Evolutionary conservation across 2,888 invertebrate genomes (phyloP), one percentile per base, ranked within the genome.

Genomic region (Eledone cirrhosa): DNA sequence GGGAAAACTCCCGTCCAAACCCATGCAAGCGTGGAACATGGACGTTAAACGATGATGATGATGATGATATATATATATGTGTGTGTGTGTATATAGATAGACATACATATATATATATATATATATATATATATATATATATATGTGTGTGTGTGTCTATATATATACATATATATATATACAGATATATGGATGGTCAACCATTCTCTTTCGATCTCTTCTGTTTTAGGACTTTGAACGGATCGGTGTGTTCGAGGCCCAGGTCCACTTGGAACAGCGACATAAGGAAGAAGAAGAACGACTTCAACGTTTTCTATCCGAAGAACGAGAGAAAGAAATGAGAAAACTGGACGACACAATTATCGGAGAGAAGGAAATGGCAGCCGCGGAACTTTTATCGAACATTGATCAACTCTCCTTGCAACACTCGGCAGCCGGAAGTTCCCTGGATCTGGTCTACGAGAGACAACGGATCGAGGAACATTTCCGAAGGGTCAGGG

Each of bases 231-330:
- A 98, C 90, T 89, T 89, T 82, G 89, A 89, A 82, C 86, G 85
- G 78, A 86, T 84, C 76, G 88, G 88, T 5, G 87, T 90, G 47
- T 95, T 97, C 91, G 98, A 98, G 92, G 96, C 97, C 89, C 98
- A 99, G 84, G 89, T 89, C 31, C 87, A 90, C 53, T 92, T 99
- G 88, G 99, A 99, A 92, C 96, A 97, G 95, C 95, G 96, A 90
- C 99, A 99, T 91, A 94, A 97, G 79, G 95, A 96, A 90, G 98
- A 98, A 91, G 98, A 99, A 92, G 98, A 99, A 87, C 96, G 97
- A 87, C 92, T 99, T 84, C 86, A 86, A 78, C 81, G 88, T 11
- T 88, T 87, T 79, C 80, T 88, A n/a, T 79, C 85, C 13, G 88
- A 88, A 80, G 88, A 88, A 75, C 77, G 87, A 76, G 87, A 87